A percentile compares a stretch with the other conserved stretches of the same genome.
Conservation (phyloP, 1,140 invertebrate genomes). For the Heliconius hermathena region DNA sequence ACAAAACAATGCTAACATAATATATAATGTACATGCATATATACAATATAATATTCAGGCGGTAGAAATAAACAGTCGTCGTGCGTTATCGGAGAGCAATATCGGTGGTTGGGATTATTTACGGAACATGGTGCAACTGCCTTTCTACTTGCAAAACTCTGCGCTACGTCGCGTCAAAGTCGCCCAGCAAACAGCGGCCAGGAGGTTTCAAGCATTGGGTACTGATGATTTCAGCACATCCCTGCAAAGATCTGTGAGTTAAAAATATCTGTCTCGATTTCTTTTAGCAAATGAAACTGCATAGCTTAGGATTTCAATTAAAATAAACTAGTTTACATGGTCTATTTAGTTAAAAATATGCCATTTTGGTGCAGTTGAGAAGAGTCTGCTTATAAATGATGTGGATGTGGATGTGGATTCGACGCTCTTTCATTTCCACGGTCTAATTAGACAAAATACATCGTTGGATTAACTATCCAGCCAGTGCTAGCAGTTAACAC, state of each 20-base stretch:
- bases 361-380: too few species aligned
- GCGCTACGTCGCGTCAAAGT: constrained; percentile 93
- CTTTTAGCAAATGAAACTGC: not conserved
- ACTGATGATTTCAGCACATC: constrained; percentile 75
- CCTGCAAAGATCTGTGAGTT: constrained; percentile 76
- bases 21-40: not conserved
- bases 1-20: not conserved
- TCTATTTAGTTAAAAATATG: too few species aligned
- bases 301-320: too few species aligned
- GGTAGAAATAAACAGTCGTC: constrained; percentile 94
- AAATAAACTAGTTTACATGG: too few species aligned
- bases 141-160: constrained; percentile 98
- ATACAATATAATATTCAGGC: constrained; percentile 82
- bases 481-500: too few species aligned
- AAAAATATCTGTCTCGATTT: not conserved
- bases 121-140: constrained; percentile 97
- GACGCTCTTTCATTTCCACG: too few species aligned
- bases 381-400: too few species aligned
- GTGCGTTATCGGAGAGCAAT: constrained; percentile 93
- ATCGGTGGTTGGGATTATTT: constrained; percentile 97
- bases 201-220: constrained; percentile 83
- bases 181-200: constrained; percentile 90
- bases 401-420: too few species aligned
- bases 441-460: too few species aligned
- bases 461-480: too few species aligned